These are phyloP conservation scores for Drosophila novamexicana DNA, from an alignment of 1,140 invertebrate species.

Conservation along the genomic window DNA sequence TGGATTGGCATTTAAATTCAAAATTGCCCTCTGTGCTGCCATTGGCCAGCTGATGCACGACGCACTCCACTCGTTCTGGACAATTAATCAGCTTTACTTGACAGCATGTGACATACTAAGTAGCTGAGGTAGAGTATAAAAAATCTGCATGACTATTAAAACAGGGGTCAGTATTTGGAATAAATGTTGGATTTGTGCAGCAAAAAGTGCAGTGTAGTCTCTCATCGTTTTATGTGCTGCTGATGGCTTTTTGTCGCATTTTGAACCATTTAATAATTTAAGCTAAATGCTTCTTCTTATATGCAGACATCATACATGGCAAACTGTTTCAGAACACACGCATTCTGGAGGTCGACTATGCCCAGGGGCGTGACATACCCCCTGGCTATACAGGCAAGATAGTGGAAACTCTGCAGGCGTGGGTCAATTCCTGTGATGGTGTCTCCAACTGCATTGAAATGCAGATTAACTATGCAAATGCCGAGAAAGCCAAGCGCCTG, in stretches of 20 bases:
- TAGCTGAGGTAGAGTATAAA: slow-evolving; percentile 1
- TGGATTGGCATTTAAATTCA: slow-evolving; percentile 8
- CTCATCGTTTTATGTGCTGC: neutral
- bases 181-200: neutral
- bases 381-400: slow-evolving; percentile 91
- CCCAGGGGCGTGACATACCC: slow-evolving; percentile 95
- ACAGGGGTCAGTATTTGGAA: neutral
- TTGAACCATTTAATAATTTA: neutral
- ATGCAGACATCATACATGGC: slow-evolving; percentile 95
- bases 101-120: neutral
- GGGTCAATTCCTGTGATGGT: slow-evolving; percentile 96
- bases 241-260: neutral
- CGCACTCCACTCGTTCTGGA: neutral
- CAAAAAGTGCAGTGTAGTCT: neutral
- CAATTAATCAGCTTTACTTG: slow-evolving; percentile 4
- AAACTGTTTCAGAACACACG: slow-evolving; percentile 98
- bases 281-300: neutral
- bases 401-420: slow-evolving; percentile 92
- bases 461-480: slow-evolving; percentile 94
- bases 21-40: neutral
- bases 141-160: slow-evolving; percentile 6
- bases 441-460: slow-evolving; percentile 94
- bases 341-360: slow-evolving; percentile 96
- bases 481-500: slow-evolving; percentile 92
- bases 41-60: neutral